Evolutionary conservation across 2,113 vertebrate species (phyloP).

Genomic region (Eubucco bourcierii): DNA sequence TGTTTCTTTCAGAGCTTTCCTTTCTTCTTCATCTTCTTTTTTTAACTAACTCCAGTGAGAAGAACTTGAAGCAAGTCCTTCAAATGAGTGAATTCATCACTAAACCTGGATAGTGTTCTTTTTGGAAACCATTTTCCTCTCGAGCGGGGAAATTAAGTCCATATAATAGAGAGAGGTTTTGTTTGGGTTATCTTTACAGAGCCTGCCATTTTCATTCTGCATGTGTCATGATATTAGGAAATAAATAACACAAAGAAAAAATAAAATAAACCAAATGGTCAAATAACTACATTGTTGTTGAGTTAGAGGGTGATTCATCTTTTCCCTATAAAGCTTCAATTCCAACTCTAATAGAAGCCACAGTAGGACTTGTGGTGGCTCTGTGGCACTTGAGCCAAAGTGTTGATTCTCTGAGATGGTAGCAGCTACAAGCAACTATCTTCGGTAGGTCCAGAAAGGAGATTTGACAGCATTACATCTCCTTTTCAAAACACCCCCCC

Average conservation of each 20-base stretch:
- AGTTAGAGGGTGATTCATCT: background rate
- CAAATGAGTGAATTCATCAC: background rate
- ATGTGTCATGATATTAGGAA: background rate
- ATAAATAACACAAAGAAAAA: too few species aligned
- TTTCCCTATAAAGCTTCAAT: background rate
- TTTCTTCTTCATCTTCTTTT: constrained; percentile 19
- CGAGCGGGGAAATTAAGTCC: background rate
- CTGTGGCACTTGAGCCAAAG: background rate
- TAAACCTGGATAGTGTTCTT: background rate
- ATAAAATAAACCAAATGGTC: background rate
- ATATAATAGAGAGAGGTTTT: background rate
- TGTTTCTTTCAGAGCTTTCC: constrained; percentile 15
- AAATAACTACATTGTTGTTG: background rate
- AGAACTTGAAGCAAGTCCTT: constrained; percentile 14
- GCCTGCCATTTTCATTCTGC: background rate
- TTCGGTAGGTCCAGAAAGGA: background rate
- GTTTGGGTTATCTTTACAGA: background rate
- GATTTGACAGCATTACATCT: background rate
- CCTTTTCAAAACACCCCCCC: background rate
- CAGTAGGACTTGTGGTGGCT: background rate
- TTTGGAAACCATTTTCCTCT: background rate
- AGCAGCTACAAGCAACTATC: background rate
- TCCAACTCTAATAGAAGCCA: background rate
- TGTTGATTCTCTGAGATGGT: background rate
- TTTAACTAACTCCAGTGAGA: background rate